Evolutionary conservation across 37 sponge, comb jelly and placozoan genomes (phyloP).

Genomic region (Spongilla lacustris): DNA sequence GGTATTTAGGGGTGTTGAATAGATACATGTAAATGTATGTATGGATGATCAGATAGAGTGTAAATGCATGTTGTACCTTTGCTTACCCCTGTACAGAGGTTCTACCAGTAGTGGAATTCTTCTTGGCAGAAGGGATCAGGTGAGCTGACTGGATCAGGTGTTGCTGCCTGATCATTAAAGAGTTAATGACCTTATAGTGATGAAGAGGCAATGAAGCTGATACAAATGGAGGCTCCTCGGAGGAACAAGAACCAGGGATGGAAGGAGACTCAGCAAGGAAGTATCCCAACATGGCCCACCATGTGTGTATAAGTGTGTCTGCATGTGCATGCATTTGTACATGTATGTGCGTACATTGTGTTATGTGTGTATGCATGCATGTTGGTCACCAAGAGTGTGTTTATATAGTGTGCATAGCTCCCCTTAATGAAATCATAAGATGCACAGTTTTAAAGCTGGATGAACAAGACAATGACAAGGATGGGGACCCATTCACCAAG

Average conservation of each 20-base stretch:
- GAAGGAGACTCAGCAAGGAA: conserved; percentile 30
- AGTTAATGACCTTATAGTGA: conserved; percentile 60
- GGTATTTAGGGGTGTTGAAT: no score
- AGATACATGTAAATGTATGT: background rate
- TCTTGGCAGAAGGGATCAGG: conserved; percentile 87
- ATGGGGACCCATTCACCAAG: conserved; percentile 31
- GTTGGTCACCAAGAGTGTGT: no score
- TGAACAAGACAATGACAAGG: background rate
- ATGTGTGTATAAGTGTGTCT: no score
- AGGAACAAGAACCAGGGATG: conserved; percentile 6
- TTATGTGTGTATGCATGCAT: no score
- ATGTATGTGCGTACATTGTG: no score
- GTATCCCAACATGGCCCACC: conserved; percentile 33
- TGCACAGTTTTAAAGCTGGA: conserved; percentile 30
- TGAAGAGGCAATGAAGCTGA: conserved; percentile 84
- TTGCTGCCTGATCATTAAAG: background rate
- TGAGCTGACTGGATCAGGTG: conserved; percentile 2
- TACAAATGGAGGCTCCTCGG: conserved; percentile 52
- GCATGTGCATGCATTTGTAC: no score
- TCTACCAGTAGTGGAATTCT: conserved; percentile 92
- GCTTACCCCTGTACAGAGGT: conserved; percentile 58
- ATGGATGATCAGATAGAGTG: no score
- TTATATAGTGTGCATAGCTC: no score
- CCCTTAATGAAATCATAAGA: conserved; percentile 3
- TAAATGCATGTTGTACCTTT: no score